Evolutionary conservation across 2,797 vertebrate species (phyloP), one percentile per base, ranked within the genome.

Genomic region (Eulemur albifrons): DNA sequence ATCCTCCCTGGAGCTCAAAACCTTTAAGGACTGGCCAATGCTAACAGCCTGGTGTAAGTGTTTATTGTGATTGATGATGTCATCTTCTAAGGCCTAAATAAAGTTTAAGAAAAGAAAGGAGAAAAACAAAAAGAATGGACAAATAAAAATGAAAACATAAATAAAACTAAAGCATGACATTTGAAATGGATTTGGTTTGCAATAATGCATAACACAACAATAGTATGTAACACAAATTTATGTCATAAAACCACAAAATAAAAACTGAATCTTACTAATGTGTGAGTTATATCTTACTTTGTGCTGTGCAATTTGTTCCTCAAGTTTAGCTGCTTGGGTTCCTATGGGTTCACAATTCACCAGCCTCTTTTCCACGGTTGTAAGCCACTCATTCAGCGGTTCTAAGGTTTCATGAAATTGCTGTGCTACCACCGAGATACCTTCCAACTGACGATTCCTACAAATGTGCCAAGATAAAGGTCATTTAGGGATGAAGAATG

Each of bases 341-440:
- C 99, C 99, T 79, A 99, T 98, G 90, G 99, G 99, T 85, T 99
- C 99, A 9, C 99, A 99, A 97, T 99, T 99, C 27, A 98, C 98
- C 57, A 99, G 99, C 76, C 98, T 99, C 98, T 99, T 99, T 96
- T 99, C 99, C 57, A 99, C 98, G 91, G 98, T 50, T 0, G 98
- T 98, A 11, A 99, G 98, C 99, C 99, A 99, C 89, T 99, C 99
- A 1, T 98, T 98, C 98, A 99, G 97, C 0, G 99, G 99, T 98
- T 99, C 99, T 89, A 99, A 97, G 61, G 99, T 99, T 97, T 99
- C 99, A 0, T 99, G 99, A 98, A 99, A 99, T 98, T 99, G 99
- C 98, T 99, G 99, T 0, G 99, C 99, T 79, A 99, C 99, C 97
- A 99, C 99, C 0, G 99, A 99, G 98, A 99, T 99, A 94, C 98